Conservation (phyloP, 2,888 invertebrate genomes). For the Andricus curvator region DNA sequence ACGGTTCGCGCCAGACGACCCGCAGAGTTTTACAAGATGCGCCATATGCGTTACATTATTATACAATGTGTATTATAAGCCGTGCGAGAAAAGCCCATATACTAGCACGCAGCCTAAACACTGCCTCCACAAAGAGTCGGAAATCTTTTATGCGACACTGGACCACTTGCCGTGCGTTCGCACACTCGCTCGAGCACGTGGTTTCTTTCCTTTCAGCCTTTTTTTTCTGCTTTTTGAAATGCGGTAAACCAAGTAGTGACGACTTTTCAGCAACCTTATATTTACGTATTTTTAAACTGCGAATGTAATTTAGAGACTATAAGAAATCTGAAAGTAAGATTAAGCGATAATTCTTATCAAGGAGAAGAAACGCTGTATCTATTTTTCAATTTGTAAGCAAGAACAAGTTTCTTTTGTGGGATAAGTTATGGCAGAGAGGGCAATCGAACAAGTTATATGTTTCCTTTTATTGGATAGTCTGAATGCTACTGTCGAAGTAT, state of each 20-base stretch:
- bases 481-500: slow-evolving; percentile 36
- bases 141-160: slow-evolving; percentile 71
- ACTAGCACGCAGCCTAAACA: slow-evolving; percentile 56
- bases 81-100: slow-evolving; percentile 58
- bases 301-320: neutral
- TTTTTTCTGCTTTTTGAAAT: slow-evolving; percentile 42
- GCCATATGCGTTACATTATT: slow-evolving; percentile 77
- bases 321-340: neutral
- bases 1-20: slow-evolving; percentile 64
- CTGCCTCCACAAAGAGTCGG: slow-evolving; percentile 72
- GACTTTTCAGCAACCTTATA: neutral
- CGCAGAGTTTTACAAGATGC: slow-evolving; percentile 77
- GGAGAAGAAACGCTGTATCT: neutral
- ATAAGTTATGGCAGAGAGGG: slow-evolving; percentile 52
- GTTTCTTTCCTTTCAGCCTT: slow-evolving; percentile 46
- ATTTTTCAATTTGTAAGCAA: slow-evolving; percentile 28
- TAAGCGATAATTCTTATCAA: neutral
- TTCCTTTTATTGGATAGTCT: slow-evolving; percentile 27
- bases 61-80: slow-evolving; percentile 68
- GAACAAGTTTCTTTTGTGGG: slow-evolving; percentile 30
- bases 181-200: slow-evolving; percentile 67
- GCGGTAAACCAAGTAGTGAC: slow-evolving; percentile 28
- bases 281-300: neutral
- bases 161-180: slow-evolving; percentile 76
- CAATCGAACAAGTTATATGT: slow-evolving; percentile 48